Percentiles rank a stretch among this genome's conserved stretches.
Evolutionary conservation across 2,888 invertebrate species (phyloP).

Genomic region (Philopedon plagiatum): DNA sequence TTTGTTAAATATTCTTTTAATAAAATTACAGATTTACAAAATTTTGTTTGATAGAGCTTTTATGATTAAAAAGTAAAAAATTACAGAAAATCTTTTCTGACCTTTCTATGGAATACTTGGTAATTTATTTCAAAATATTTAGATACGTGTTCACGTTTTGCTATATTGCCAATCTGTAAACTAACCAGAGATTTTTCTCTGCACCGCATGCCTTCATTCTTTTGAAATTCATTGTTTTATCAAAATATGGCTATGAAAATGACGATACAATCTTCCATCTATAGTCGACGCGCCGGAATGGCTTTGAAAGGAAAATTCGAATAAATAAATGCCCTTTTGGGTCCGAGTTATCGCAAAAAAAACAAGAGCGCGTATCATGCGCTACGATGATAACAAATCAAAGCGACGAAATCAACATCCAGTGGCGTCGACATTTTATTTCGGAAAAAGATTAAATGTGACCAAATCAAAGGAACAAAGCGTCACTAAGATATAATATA

Average conservation of each 20-base stretch:
- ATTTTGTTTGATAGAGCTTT: no score
- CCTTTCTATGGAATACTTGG: no score
- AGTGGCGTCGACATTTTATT: background rate
- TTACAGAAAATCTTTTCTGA: no score
- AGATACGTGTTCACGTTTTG: no score
- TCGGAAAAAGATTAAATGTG: no score
- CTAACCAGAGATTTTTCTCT: background rate
- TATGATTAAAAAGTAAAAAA: no score
- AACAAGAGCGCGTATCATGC: constrained; percentile 1
- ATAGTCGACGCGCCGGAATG: background rate
- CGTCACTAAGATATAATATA: no score
- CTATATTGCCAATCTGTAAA: background rate
- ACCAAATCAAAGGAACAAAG: no score
- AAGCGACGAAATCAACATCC: background rate
- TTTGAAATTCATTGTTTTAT: constrained; percentile 17
- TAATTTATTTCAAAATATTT: no score
- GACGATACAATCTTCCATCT: constrained; percentile 22
- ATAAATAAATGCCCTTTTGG: constrained; percentile 17
- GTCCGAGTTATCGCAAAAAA: constrained; percentile 17
- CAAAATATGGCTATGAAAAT: constrained; percentile 11
- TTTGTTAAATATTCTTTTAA: no score
- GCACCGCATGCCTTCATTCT: background rate
- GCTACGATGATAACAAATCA: constrained; percentile 2
- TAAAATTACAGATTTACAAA: no score
- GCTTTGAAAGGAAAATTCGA: constrained; percentile 22